Base-by-base conservation (phyloP, 2,113 vertebrate species). In the Glaucidium brasilianum region DNA sequence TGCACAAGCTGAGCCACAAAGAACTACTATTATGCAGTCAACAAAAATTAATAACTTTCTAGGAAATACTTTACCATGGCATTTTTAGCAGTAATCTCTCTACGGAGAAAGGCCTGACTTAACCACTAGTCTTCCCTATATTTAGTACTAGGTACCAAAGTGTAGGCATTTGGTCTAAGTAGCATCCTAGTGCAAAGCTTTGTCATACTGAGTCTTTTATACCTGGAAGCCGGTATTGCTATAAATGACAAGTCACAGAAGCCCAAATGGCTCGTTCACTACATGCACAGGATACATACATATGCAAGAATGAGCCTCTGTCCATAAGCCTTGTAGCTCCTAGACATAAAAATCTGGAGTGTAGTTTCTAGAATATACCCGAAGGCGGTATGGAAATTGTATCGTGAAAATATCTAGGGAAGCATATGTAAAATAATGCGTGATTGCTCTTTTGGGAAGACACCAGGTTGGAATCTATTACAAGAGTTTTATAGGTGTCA, bases 361-460 rank as follows among this genome's bases (percentile, higher is more conserved):
- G 60, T 18, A 60, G 25, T 84, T 94, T 91, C 68, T n/a, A 64
- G 71, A 43, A 71, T 41, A 59, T 50, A 78, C 45, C 76, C 72
- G 43, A 69, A 84, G 80, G 79, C 64, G 74, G 56, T 53, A 64
- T 89, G 64, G 45, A 89, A 96, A 89, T 53, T 34, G 49, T 88
- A 63, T 63, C 17, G 4, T 22, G 56, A 93, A 43, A 75, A 15
- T 91, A 84, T 84, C 8, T 56, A 78, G 49, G 50, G 25, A 89
- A 77, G 30, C 2, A 20, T 45, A 67, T 49, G 43, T 75, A 92
- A 94, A 94, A 91, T n/a, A 89, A 90, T 84, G 86, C 93, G 34
- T 15, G 32, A 60, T 59, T 78, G 81, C 52, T 60, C 8, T 49
- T 59, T 80, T 68, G 37, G 52, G 84, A 82, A 80, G 47, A 90